These are phyloP conservation scores for Drosophila meridionalis DNA, from an alignment of 2,888 invertebrate genomes.

Conservation along the genomic window DNA sequence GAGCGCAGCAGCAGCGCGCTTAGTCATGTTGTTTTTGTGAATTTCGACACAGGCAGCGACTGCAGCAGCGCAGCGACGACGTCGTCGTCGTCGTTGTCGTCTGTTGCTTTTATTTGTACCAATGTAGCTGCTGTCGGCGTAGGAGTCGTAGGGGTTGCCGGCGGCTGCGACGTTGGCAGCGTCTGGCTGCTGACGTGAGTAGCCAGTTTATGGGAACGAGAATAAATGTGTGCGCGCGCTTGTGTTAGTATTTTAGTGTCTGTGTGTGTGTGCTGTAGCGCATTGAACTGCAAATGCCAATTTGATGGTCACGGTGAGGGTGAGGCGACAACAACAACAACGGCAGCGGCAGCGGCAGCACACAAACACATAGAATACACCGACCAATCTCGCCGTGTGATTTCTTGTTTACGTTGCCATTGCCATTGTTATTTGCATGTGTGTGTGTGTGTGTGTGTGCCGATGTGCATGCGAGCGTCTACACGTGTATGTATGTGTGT, in stretches of 20 bases:
- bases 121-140: slow-evolving; percentile 52
- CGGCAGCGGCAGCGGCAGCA: neutral
- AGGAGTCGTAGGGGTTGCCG: slow-evolving; percentile 73
- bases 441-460: slow-evolving; percentile 14
- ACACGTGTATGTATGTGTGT: slow-evolving; percentile 15
- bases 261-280: slow-evolving; percentile 56
- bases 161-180: slow-evolving; percentile 63
- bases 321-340: slow-evolving; percentile 46
- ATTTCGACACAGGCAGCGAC: slow-evolving; percentile 59
- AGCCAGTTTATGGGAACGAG: slow-evolving; percentile 57
- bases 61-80: slow-evolving; percentile 21
- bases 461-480: slow-evolving; percentile 30
- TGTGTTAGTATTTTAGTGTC: slow-evolving; percentile 10
- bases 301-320: slow-evolving; percentile 77
- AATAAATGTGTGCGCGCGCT: slow-evolving; percentile 29
- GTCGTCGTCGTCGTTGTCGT: slow-evolving; percentile 18
- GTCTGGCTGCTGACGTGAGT: slow-evolving; percentile 69
- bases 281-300: slow-evolving; percentile 79
- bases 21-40: slow-evolving; percentile 77
- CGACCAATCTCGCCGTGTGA: slow-evolving; percentile 58
- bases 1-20: slow-evolving; percentile 56
- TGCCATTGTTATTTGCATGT: slow-evolving; percentile 31
- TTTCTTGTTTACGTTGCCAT: slow-evolving; percentile 72
- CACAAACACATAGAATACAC: slow-evolving; percentile 18
- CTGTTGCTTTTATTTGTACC: slow-evolving; percentile 41